Percentiles rank a stretch among this genome's conserved stretches.
Conservation (phyloP, 2,797 vertebrate species). For the Alfaro cultratus region DNA sequence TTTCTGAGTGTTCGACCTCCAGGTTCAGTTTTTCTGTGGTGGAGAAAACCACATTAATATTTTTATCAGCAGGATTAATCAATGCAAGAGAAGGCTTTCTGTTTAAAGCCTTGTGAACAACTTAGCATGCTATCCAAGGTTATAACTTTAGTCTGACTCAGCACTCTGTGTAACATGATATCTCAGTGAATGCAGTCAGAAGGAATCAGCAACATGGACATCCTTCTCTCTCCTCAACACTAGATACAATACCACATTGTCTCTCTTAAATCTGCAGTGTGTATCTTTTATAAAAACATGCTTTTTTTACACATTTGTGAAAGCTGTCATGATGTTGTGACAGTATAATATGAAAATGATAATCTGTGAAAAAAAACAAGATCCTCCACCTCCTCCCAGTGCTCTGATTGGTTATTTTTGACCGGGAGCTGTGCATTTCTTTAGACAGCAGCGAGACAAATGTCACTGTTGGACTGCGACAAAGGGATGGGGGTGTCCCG, state of each 20-base stretch:
- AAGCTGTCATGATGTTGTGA: too few relatives aligned
- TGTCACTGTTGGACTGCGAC: too few relatives aligned
- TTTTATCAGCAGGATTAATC: background rate
- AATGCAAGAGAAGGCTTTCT: background rate
- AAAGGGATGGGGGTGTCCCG: too few relatives aligned
- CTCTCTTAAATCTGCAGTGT: background rate
- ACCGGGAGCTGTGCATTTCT: too few relatives aligned
- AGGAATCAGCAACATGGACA: background rate
- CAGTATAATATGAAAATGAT: too few relatives aligned
- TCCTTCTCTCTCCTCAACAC: background rate
- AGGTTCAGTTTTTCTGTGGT: background rate
- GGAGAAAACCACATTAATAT: background rate
- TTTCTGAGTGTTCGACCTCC: background rate
- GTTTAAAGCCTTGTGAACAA: background rate
- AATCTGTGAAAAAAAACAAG: too few relatives aligned
- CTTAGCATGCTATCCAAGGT: background rate
- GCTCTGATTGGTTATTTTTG: too few relatives aligned
- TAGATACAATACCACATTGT: background rate
- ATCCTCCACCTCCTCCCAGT: too few relatives aligned
- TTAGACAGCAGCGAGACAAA: too few relatives aligned
- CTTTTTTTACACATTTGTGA: too few relatives aligned
- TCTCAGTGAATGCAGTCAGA: background rate
- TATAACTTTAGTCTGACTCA: background rate
- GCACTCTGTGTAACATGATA: background rate
- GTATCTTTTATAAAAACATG: too few relatives aligned